Evolutionary conservation across 2,797 vertebrate genomes (phyloP), one percentile per base, ranked within the genome.

Genomic region (Melanotaenia pygmaea): DNA sequence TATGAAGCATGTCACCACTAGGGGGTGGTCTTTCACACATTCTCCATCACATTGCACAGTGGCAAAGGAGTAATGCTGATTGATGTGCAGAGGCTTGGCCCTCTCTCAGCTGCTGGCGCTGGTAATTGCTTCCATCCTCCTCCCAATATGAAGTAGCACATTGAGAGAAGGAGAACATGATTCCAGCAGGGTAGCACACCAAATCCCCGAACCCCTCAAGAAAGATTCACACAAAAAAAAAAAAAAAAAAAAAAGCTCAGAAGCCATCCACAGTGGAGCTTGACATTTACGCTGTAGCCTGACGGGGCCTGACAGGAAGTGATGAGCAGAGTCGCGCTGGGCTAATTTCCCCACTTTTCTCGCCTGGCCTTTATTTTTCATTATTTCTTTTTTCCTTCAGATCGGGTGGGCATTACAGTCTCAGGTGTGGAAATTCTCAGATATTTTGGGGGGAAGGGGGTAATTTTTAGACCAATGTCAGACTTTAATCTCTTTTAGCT

Each of bases 71-170:
- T 88, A 88, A 85, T 86, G 77, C 86, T 91, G 92, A 93, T 91
- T 89, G 89, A 93, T 91, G 83, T 86, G 82, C 80, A 77, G 85
- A 83, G 82, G 78, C 80, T 80, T 89, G 89, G 90, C 86, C 79
- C 75, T 73, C 82, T 83, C 84, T 89, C 88, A 86, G 89, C 84
- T 88, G 82, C 90, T 92, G 88, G 84, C 10, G 71, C 82, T 90
- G 90, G 86, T 91, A 92, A 93, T 92, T 93, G 87, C 90, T 92
- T 90, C 91, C 87, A 88, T 91, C 85, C 85, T 88, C 84, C 82
- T 88, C 71, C 85, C 76, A 69, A 66, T 66, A 18, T 35, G 54
- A 76, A 86, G 87, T 8, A 85, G 82, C 73, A 30, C 76, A 71
- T 79, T 10, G 77, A 90, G 87, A 79, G 86, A 67, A 76, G 74